Evolutionary conservation across 1,140 invertebrate species (phyloP).

Genomic region (Drosophila murphyi): DNA sequence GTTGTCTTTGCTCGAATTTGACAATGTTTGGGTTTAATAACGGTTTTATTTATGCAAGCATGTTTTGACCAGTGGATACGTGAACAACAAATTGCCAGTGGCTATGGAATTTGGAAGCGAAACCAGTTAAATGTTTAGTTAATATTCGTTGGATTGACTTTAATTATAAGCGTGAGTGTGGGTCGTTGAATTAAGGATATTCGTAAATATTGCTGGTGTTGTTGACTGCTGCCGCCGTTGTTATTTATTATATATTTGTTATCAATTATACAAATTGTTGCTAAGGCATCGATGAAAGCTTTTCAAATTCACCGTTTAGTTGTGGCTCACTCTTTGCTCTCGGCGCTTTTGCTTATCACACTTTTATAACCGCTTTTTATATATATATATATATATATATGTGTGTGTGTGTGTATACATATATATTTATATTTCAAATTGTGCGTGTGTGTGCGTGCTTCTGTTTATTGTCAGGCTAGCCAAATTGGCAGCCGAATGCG

Average conservation of each 20-base stretch:
- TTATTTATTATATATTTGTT: slow-evolving; percentile 4
- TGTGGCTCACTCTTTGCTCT: slow-evolving; percentile 16
- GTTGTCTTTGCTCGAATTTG: slow-evolving; percentile 4
- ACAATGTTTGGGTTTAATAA: slow-evolving; percentile 5
- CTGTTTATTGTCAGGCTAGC: slow-evolving; percentile 2
- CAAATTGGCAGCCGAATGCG: slow-evolving; percentile 7
- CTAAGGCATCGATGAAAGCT: slow-evolving; percentile 29
- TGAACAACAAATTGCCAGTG: slow-evolving; percentile 41
- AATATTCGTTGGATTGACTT: slow-evolving; percentile 47
- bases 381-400: no score
- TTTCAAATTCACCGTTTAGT: slow-evolving; percentile 39
- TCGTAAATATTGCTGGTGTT: background rate
- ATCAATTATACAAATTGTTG: slow-evolving; percentile 39
- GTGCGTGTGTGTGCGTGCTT: background rate
- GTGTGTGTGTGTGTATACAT: background rate
- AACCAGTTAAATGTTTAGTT: slow-evolving; percentile 44
- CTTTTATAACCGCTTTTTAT: slow-evolving; percentile 7
- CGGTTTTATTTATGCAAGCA: slow-evolving; percentile 20
- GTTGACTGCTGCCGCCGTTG: slow-evolving; percentile 1
- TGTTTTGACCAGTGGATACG: slow-evolving; percentile 21
- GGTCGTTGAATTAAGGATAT: slow-evolving; percentile 27
- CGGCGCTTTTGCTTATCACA: slow-evolving; percentile 18
- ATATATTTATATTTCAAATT: slow-evolving; percentile 9
- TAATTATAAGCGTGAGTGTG: slow-evolving; percentile 35
- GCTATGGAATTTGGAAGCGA: slow-evolving; percentile 42